phyloP scores from a whole-genome alignment of 1,140 invertebrate genomes.

The Vollenhovia emeryi region DNA sequence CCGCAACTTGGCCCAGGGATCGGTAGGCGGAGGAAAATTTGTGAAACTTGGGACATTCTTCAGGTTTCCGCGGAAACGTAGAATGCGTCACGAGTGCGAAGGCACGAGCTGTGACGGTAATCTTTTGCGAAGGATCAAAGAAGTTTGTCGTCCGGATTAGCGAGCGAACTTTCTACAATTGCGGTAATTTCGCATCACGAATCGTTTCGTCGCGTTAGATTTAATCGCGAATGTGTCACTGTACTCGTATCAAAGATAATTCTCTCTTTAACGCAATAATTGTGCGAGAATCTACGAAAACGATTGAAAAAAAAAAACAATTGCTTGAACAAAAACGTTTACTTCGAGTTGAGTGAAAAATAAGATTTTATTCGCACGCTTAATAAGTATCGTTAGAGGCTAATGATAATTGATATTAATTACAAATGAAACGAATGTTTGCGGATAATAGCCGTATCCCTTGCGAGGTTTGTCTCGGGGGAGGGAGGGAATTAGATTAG shows the following conservation, averaged over 20 bases:
- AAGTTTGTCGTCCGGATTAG: conserved; percentile 2
- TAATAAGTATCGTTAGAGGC: neutral
- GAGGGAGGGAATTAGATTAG: no score
- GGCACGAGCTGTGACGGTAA: conserved; percentile 37
- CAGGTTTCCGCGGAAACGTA: neutral
- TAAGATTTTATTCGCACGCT: neutral
- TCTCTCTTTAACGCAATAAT: neutral
- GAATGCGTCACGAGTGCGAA: neutral
- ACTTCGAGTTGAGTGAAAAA: neutral
- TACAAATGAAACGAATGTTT: neutral
- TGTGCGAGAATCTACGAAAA: neutral
- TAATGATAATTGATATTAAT: neutral
- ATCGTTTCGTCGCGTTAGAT: conserved; percentile 21
- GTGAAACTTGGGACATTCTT: neutral
- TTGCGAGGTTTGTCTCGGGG: neutral
- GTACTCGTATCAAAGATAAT: neutral
- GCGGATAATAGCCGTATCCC: no score
- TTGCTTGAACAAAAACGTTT: neutral
- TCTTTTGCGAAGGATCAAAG: conserved; percentile 19
- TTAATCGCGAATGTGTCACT: conserved; percentile 3
- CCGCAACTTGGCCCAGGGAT: neutral
- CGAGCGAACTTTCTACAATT: conserved; percentile 36
- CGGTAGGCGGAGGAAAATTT: neutral
- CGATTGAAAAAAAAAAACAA: no score
- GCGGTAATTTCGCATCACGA: conserved; percentile 3